phyloP scores from a whole-genome alignment of 2,888 invertebrate species.

The Drosophila melanocephala region DNA sequence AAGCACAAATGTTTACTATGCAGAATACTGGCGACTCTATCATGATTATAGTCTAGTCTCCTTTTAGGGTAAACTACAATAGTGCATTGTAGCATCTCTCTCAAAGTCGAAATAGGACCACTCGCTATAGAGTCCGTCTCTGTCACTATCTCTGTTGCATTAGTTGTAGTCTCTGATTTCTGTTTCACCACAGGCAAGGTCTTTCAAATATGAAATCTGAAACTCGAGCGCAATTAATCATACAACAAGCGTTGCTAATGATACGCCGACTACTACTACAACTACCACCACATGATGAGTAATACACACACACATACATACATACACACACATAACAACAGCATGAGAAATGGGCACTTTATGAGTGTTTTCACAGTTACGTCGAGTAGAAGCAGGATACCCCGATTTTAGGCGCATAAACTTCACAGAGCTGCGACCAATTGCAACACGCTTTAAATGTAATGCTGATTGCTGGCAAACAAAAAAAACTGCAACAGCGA shows the following conservation, averaged over 20 bases:
- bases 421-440: neutral
- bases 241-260: constrained; percentile 28
- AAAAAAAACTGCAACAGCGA: neutral
- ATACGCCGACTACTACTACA: neutral
- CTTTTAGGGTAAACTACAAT: neutral
- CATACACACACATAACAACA: neutral
- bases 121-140: neutral
- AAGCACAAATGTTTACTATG: neutral
- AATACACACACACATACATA: neutral
- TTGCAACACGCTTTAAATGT: neutral
- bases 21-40: neutral
- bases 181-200: constrained; percentile 6
- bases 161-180: neutral
- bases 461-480: constrained; percentile 24
- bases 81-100: neutral
- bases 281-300: constrained; percentile 1
- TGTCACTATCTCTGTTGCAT: neutral
- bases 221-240: constrained; percentile 28
- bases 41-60: neutral
- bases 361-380: constrained; percentile 9
- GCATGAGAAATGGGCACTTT: constrained; percentile 4
- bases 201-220: constrained; percentile 3
- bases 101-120: neutral
- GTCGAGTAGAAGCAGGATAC: neutral
- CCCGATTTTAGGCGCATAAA: neutral